These are phyloP conservation scores for Ochropacha duplaris DNA, from an alignment of 2,888 invertebrate species.

Conservation along the genomic window DNA sequence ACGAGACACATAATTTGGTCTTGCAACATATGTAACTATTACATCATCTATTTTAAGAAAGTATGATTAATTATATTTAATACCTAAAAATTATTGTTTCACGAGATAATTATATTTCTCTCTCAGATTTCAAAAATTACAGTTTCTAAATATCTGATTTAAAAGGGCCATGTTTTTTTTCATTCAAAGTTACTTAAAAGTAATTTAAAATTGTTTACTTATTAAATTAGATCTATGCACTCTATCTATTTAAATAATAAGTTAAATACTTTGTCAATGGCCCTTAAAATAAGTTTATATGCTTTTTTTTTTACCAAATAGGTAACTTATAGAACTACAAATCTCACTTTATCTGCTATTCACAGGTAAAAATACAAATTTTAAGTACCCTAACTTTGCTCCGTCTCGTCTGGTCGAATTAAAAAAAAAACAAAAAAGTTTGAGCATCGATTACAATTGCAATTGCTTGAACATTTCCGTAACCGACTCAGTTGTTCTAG, in stretches of 20 bases:
- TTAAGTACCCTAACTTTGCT: conserved; percentile 43
- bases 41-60: conserved; percentile 20
- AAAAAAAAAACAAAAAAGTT: conserved; percentile 31
- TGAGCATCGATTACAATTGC: conserved; percentile 42
- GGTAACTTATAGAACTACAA: conserved; percentile 40
- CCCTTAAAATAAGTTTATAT: background rate
- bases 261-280: background rate
- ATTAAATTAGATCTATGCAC: conserved; percentile 1
- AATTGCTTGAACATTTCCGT: background rate
- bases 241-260: conserved; percentile 13
- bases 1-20: background rate
- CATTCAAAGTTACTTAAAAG: conserved; percentile 12
- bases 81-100: conserved; percentile 36
- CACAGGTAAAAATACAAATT: conserved; percentile 43
- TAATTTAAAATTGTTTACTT: background rate
- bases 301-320: conserved; percentile 13
- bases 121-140: conserved; percentile 32
- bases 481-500: background rate
- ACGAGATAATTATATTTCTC: conserved; percentile 45
- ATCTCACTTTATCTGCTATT: conserved; percentile 63
- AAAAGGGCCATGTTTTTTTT: conserved; percentile 22
- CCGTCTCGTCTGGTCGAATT: conserved; percentile 41
- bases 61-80: conserved; percentile 30
- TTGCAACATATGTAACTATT: conserved; percentile 16
- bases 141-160: conserved; percentile 1